Evolutionary conservation across 2,113 vertebrate genomes (phyloP).

Genomic region (Pterophyllum scalare): DNA sequence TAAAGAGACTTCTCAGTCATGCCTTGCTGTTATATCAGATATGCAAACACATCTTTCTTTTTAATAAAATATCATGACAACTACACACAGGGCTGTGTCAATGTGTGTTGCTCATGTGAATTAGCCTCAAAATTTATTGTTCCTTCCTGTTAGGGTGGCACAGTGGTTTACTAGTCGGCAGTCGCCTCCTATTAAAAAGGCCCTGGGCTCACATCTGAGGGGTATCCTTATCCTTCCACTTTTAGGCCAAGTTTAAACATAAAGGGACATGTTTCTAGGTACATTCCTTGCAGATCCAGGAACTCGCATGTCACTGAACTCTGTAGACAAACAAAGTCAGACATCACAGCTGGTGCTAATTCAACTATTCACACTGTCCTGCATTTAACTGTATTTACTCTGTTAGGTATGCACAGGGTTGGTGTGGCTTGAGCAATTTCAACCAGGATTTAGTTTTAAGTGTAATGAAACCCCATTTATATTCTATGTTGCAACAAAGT

Average conservation of each 20-base stretch:
- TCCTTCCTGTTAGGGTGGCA: not conserved
- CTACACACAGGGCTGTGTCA: not conserved
- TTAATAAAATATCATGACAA: not conserved
- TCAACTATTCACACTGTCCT: too few relatives aligned
- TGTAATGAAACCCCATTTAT: not conserved
- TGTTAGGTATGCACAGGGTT: not conserved
- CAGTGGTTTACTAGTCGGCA: not conserved
- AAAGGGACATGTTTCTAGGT: too few relatives aligned
- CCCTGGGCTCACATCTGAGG: not conserved
- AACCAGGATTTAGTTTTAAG: not conserved
- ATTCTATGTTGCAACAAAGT: not conserved
- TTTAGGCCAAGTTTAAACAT: not conserved
- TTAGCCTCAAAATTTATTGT: not conserved
- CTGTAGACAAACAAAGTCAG: too few relatives aligned
- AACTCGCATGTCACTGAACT: too few relatives aligned
- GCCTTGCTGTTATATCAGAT: not conserved
- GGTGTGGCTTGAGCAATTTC: not conserved
- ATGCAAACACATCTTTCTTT: not conserved
- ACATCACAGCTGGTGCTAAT: too few relatives aligned
- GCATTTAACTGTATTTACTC: not conserved
- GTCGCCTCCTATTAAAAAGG: too few relatives aligned
- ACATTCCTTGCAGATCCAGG: too few relatives aligned
- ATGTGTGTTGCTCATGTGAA: not conserved
- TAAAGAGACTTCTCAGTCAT: not conserved
- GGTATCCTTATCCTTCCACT: not conserved